Conservation (phyloP, 2,797 vertebrate species). For the Tiaroga cobitis region DNA sequence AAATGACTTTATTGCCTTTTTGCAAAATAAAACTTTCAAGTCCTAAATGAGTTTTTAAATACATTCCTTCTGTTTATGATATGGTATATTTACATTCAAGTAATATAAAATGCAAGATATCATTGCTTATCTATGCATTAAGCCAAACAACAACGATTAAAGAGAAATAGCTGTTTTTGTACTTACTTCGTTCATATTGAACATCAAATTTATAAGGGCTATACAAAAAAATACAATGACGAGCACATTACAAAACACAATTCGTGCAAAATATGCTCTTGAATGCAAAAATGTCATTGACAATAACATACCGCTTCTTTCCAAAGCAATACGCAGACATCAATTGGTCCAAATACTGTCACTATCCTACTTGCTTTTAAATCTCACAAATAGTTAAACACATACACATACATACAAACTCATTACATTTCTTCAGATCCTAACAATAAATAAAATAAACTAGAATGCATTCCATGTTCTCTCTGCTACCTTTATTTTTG, state of each 20-base stretch:
- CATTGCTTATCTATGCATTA: constrained; percentile 40
- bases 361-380: constrained; percentile 14
- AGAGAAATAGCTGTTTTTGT: constrained; percentile 17
- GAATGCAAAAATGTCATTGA: constrained; percentile 72
- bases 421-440: constrained; percentile 14
- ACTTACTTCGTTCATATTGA: constrained; percentile 25
- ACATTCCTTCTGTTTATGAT: constrained; percentile 52
- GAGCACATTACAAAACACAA: constrained; percentile 65
- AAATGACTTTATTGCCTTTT: constrained; percentile 6
- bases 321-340: constrained; percentile 33
- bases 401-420: neutral
- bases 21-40: neutral
- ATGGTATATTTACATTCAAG: constrained; percentile 52
- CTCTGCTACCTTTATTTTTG: constrained; percentile 35
- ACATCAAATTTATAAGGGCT: constrained; percentile 26
- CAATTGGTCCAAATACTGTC: neutral
- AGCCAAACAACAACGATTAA: neutral
- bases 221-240: constrained; percentile 51
- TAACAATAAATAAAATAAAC: constrained; percentile 13
- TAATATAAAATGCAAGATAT: constrained; percentile 41
- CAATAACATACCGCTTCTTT: constrained; percentile 19
- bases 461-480: constrained; percentile 1
- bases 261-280: constrained; percentile 81
- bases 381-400: constrained; percentile 12
- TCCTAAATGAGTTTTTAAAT: constrained; percentile 9